Base-by-base conservation (phyloP, 2,797 vertebrate species). In the Clarias platycephalus region DNA sequence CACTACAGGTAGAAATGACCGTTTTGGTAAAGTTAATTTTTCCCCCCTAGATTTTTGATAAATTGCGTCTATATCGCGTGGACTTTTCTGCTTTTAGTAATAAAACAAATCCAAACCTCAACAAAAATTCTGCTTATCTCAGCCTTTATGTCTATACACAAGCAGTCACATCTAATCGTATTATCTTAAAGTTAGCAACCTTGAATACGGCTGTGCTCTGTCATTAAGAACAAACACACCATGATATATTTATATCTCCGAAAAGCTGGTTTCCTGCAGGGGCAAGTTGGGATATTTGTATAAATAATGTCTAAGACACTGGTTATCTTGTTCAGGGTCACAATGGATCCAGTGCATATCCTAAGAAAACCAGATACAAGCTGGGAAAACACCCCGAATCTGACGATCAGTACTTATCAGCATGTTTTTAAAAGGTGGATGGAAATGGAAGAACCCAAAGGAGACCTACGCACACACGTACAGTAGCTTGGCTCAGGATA, bases 131-230 rank as follows among this genome's bases (percentile, higher is more conserved):
- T 62, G 77, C 77, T 80, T 53, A 20, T 49, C n/a, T 64, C 62
- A 64, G 60, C 62, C 0, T 80, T 66, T 80, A 12, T 80, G 62
- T 22, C 60, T 2, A 20, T n/a, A 49, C 3, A 1, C 37, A 5
- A 49, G 24, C 60, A 80, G 37, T 63, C 37, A 20, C 1, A 40
- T 49, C 37, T 28, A 80, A 80, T 64, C 16, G 3, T 62, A 34
- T 55, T 49, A 60, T 62, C 12, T 80, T 8, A 28, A 49, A 66
- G n/a, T 66, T 80, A 80, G 62, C n/a, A 80, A 49, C 78, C 60
- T 80, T 66, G n/a, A 53, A 80, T n/a, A 80, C 28, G 78, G 24
- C 60, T 79, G 76, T 26, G 76, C 34, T 79, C 60, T 34, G 6
- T 64, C 60, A 49, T 80, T 49, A 26, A 63, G 22, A 60, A 44